Evolutionary conservation across 2,888 invertebrate genomes (phyloP), one percentile per base, ranked within the genome.

Genomic region (Dasysyrphus tricinctus): DNA sequence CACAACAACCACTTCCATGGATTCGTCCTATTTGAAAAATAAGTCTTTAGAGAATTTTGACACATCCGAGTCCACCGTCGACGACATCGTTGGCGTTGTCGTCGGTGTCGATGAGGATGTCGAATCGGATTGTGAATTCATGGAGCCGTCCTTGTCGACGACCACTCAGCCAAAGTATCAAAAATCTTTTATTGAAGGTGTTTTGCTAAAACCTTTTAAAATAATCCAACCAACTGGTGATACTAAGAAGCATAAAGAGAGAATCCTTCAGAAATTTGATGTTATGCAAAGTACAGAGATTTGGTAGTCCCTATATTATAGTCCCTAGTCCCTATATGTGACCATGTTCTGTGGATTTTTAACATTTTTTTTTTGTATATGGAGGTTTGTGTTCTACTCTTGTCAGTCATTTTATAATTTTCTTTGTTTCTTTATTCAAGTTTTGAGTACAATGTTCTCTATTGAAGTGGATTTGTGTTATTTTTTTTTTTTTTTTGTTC

Each of bases 81-180:
- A 3, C 9, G 88, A 3, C 3, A 24, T 82, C 19, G 88, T 74
- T 5, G 85, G 77, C 34, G 89, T 89, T 47, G 79, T 72, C 0
- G 88, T 80, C 34, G 29, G 47, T 54, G 69, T 93, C 93, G 72
- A 95, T 93, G 91, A 95, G 94, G 91, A 94, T 95, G 76, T 95
- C 94, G 86, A 93, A 95, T 90, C 95, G 95, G 88, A 93, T 93
- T 72, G 95, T 95, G 92, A 93, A 94, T 88, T 93, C 93, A 49
- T 77, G 8, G 67, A 80, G 16, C 42, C 39, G 5, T 61, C 54
- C 29, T 54, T 29, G 14, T 14, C 29, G 29, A 42, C 59, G 5
- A n/a, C 19, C 8, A 88, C 88, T 4, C 83, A 72, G 42, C 78
- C 88, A 1, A 91, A 90, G 87, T 91, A 90, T 82, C 91, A 91